Base-by-base conservation (phyloP, 2,113 vertebrate species). In the Balaenoptera acutorostrata region DNA sequence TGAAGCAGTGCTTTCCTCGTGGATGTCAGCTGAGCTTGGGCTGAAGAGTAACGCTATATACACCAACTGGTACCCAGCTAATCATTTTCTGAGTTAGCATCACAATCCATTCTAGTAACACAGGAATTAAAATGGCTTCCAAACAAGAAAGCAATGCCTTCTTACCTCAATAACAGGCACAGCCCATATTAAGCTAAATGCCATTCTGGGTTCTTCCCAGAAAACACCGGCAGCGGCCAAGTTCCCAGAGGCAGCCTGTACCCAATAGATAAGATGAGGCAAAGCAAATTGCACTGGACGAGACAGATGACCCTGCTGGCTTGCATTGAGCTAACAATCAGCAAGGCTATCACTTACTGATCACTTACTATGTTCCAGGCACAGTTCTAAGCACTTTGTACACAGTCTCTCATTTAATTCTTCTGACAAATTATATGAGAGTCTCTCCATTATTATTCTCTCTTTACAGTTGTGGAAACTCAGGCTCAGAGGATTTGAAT, bases 121-220 rank as follows among this genome's bases (percentile, higher is more conserved):
- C 17, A 85, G 63, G 72, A 74, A 88, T 75, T 88, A 41, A 96
- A 96, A 93, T 55, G 68, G 39, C 74, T 86, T 77, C 21, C 57
- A 20, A 74, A 88, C 84, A 86, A 33, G 66, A 29, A 80, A 88
- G 52, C 57, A 90, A n/a, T 27, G 52, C 14, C 80, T 85, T 86
- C 36, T 66, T 83, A 84, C 59, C 61, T 88, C 90, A 96, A 46
- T 82, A 61, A 75, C 87, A 94, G 94, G 82, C 75, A 78, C 77
- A 72, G 81, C 31, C 93, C 55, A 72, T 74, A 85, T 97, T 93
- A 96, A 77, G 95, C 91, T 95, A 97, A 97, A 89, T 96, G 78
- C 77, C 68, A 90, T 75, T 84, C 90, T 55, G 31, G 78, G 89
- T 86, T 57, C 59, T 97, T 96, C 96, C 92, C 93, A 96, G 96